phyloP scores from a whole-genome alignment of 2,888 invertebrate species.

The Hydrotaea diabolus region DNA sequence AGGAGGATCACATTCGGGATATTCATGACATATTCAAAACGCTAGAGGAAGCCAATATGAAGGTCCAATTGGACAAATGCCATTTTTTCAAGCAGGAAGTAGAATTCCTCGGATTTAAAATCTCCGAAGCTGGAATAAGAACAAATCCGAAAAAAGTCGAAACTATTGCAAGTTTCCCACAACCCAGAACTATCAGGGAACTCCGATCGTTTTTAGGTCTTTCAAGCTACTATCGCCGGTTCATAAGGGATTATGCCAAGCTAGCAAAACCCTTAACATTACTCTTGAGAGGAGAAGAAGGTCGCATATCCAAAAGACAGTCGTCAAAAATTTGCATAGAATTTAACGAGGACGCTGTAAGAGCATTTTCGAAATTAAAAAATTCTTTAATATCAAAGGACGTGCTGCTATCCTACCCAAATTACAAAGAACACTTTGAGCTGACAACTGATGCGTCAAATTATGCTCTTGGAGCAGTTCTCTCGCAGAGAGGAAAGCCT shows the following conservation, averaged over 20 bases:
- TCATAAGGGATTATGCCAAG: constrained; percentile 44
- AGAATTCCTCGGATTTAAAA: constrained; percentile 51
- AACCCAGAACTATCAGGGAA: constrained; percentile 56
- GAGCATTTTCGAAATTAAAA: constrained; percentile 51
- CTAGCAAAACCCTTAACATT: constrained; percentile 49
- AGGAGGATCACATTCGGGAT: constrained; percentile 23
- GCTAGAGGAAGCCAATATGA: constrained; percentile 43
- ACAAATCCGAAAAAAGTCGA: constrained; percentile 43
- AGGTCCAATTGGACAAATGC: constrained; percentile 53
- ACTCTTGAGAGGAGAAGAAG: constrained; percentile 53
- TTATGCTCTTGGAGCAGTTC: constrained; percentile 52
- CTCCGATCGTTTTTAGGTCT: constrained; percentile 54
- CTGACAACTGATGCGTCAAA: constrained; percentile 63
- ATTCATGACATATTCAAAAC: constrained; percentile 31
- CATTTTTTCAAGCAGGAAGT: constrained; percentile 51
- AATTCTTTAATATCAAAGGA: constrained; percentile 51
- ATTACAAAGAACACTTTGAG: constrained; percentile 51
- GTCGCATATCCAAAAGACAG: constrained; percentile 45
- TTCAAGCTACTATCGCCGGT: constrained; percentile 37
- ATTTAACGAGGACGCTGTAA: constrained; percentile 25
- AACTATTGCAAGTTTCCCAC: constrained; percentile 34
- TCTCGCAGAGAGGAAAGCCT: constrained; percentile 47
- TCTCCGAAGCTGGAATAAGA: constrained; percentile 42
- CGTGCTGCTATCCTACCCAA: constrained; percentile 52
- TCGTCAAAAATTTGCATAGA: constrained; percentile 38